Conservation (phyloP, 2,888 invertebrate species). For the Colostygia pectinataria region DNA sequence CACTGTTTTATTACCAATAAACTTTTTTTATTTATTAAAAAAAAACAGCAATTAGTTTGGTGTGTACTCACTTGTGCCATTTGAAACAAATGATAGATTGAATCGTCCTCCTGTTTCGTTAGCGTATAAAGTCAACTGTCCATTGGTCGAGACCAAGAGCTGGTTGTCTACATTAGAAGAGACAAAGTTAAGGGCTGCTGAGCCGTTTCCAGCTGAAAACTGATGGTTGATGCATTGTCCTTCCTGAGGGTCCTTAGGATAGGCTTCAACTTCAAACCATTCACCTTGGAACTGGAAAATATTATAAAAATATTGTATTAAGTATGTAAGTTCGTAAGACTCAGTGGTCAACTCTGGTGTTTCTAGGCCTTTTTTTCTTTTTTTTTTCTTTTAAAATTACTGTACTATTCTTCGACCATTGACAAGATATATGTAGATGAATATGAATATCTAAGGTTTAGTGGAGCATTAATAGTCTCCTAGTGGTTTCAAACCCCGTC, state of each 20-base stretch:
- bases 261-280: slow-evolving; percentile 63
- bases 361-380: too few relatives aligned
- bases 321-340: too few relatives aligned
- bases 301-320: not conserved
- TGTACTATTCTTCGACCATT: too few relatives aligned
- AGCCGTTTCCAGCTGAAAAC: slow-evolving; percentile 37
- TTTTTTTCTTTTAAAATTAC: too few relatives aligned
- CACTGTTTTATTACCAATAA: too few relatives aligned
- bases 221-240: slow-evolving; percentile 60
- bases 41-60: too few relatives aligned
- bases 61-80: slow-evolving; percentile 40
- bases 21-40: too few relatives aligned
- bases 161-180: slow-evolving; percentile 51
- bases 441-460: too few relatives aligned
- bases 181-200: slow-evolving; percentile 41
- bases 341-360: too few relatives aligned
- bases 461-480: too few relatives aligned
- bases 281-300: slow-evolving; percentile 53
- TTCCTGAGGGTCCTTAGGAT: slow-evolving; percentile 52
- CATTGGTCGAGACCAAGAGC: slow-evolving; percentile 35
- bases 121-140: slow-evolving; percentile 39
- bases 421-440: too few relatives aligned
- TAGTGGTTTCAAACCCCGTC: too few relatives aligned
- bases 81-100: slow-evolving; percentile 41
- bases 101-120: slow-evolving; percentile 51